These are phyloP conservation scores for Cyprinodon variegatus DNA, from an alignment of 2,113 vertebrate species.

Conservation along the genomic window DNA sequence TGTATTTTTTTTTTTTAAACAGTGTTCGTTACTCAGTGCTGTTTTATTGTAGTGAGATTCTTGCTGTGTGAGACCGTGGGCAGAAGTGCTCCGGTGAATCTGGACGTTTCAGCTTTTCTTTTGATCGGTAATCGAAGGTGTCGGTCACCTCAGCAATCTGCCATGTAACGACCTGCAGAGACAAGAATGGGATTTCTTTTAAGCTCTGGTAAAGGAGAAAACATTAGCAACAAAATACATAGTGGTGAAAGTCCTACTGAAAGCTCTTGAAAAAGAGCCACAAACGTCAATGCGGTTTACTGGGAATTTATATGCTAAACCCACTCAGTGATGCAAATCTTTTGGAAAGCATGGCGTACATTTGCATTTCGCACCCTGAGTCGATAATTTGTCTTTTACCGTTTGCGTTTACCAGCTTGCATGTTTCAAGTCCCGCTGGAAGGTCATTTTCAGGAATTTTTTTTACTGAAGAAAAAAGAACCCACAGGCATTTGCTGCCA, in stretches of 20 bases:
- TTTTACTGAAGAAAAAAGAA: too few species aligned
- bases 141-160: conserved; percentile 87
- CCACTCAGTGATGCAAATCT: neutral
- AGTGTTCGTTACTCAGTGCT: conserved; percentile 95
- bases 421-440: too few species aligned
- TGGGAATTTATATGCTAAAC: neutral
- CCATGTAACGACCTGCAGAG: conserved; percentile 93
- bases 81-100: conserved; percentile 36
- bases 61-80: conserved; percentile 50
- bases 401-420: too few species aligned
- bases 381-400: too few species aligned
- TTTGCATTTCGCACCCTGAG: too few species aligned
- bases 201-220: too few species aligned
- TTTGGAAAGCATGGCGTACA: too few species aligned
- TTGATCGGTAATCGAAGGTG: conserved; percentile 47
- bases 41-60: conserved; percentile 82
- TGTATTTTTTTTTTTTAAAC: conserved; percentile 75
- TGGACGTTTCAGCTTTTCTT: conserved; percentile 43
- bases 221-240: too few species aligned
- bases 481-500: too few species aligned
- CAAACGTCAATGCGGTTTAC: neutral
- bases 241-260: neutral
- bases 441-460: too few species aligned
- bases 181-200: neutral
- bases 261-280: neutral